These are phyloP conservation scores for Apis mellifera DNA, from an alignment of 1,140 invertebrate genomes.

Conservation along the genomic window DNA sequence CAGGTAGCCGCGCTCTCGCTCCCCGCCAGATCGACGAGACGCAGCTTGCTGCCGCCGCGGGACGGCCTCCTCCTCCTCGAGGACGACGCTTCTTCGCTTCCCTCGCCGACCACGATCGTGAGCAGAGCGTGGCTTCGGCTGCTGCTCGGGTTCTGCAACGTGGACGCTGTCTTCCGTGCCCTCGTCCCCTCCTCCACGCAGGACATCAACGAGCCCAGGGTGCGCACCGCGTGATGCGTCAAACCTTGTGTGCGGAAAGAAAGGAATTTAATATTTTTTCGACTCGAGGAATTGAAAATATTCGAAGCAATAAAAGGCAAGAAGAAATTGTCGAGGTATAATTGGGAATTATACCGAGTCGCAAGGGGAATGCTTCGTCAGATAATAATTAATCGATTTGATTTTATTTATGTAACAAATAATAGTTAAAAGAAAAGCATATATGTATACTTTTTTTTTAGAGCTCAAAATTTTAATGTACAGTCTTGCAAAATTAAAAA, in stretches of 20 bases:
- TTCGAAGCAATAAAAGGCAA: no score
- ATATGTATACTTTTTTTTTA: no score
- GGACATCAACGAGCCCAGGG: conserved; percentile 73
- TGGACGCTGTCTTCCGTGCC: conserved; percentile 75
- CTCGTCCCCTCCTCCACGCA: conserved; percentile 72
- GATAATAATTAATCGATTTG: no score
- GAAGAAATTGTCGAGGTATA: no score
- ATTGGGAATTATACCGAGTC: no score
- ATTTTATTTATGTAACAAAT: no score
- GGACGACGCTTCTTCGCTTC: conserved; percentile 11
- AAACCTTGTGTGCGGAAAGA: conserved; percentile 55
- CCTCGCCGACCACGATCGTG: conserved; percentile 68
- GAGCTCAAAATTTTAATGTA: no score
- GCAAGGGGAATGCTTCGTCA: no score
- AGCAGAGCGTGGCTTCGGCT: conserved; percentile 73
- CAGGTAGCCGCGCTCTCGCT: conserved; percentile 75
- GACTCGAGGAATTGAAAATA: no score
- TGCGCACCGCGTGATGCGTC: conserved; percentile 68
- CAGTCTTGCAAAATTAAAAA: no score
- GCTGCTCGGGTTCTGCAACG: conserved; percentile 71
- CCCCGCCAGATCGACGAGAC: conserved; percentile 75
- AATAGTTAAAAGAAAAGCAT: no score
- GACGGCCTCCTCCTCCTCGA: conserved; percentile 32
- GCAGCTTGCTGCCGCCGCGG: conserved; percentile 67
- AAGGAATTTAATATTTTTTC: no score